A percentile compares a stretch with the other conserved stretches of the same genome.
Conservation (phyloP, 2,888 invertebrate genomes). For the Baronia brevicornis region DNA sequence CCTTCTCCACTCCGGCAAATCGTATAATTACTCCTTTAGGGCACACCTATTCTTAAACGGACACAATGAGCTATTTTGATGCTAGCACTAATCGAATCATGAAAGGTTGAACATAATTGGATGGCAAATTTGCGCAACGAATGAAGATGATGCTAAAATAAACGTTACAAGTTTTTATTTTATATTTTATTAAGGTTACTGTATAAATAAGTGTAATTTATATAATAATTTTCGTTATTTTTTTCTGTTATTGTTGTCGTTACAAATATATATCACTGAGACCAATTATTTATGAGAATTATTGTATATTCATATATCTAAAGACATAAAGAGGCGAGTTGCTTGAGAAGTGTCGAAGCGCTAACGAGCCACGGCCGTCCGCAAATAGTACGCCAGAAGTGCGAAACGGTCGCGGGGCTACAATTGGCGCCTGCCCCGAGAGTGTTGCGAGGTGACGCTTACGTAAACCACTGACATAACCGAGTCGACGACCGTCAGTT, state of each 20-base stretch:
- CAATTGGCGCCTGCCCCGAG: constrained; percentile 59
- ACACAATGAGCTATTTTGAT: constrained; percentile 51
- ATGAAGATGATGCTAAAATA: constrained; percentile 21
- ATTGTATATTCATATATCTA: too few relatives aligned
- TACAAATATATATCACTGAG: too few relatives aligned
- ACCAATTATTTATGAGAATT: too few relatives aligned
- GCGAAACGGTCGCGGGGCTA: constrained; percentile 61
- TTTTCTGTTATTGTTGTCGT: too few relatives aligned
- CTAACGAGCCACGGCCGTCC: constrained; percentile 51
- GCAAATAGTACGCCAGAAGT: constrained; percentile 66
- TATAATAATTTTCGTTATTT: too few relatives aligned
- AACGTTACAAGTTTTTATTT: too few relatives aligned
- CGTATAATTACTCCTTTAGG: constrained; percentile 70
- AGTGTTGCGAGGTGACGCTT: constrained; percentile 69
- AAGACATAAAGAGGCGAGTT: constrained; percentile 31
- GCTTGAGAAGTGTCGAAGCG: constrained; percentile 35
- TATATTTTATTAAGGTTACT: too few relatives aligned
- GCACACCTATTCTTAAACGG: constrained; percentile 60
- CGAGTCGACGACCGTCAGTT: constrained; percentile 72
- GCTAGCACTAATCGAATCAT: constrained; percentile 50
- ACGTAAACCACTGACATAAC: constrained; percentile 74
- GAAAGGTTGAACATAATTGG: constrained; percentile 64
- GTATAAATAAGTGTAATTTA: too few relatives aligned
- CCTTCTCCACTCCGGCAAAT: constrained; percentile 61
- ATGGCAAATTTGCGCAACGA: constrained; percentile 44